Base-by-base conservation (phyloP, 2,113 vertebrate species). In the Dicerorhinus sumatrensis region DNA sequence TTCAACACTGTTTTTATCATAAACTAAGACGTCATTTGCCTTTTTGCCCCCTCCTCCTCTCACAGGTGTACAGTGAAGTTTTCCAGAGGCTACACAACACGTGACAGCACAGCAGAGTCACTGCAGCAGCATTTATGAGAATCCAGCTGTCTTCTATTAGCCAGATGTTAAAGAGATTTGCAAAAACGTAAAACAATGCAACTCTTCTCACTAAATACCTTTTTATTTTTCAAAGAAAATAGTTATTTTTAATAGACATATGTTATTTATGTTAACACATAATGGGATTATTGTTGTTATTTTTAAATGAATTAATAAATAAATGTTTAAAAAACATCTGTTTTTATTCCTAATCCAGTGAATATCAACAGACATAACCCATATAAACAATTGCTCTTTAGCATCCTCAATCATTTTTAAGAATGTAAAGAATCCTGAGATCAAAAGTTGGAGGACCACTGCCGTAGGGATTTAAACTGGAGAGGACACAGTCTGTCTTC, bases 1-100 rank as follows among this genome's bases (percentile, higher is more conserved):
- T 25, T n/a, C 48, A 3, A 46, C 6, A 3, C 3, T 63, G 10
- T 13, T 46, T 48, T 8, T 1, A 0, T 8, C 1, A 63, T 36
- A 39, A 0, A n/a, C 36, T 7, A 3, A 48, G 31, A 13, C 0
- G 0, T 17, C 6, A n/a, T 8, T 13, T 72, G 33, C 17, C 18
- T 36, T 51, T 69, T 69, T 67, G 27, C 8, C 13, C 0, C 0
- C 33, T 7, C 13, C 8, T 16, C 60, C n/a, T 80, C 48, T 56
- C 65, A 2, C 36, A 16, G 21, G 42, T 8, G 18, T 4, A 2
- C 6, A 0, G 1, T 1, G 29, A 65, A 0, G 3, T 25, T 29
- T 21, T 46, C 79, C n/a, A n/a, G n/a, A 60, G 36, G 5, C 31
- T 6, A 2, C 3, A 0, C 0, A n/a, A 17, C 17, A 0, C 3